A percentile compares a stretch with the other conserved stretches of the same genome.
phyloP scores from a whole-genome alignment of 2,888 invertebrate species.

The Ormyrus pomaceus region DNA sequence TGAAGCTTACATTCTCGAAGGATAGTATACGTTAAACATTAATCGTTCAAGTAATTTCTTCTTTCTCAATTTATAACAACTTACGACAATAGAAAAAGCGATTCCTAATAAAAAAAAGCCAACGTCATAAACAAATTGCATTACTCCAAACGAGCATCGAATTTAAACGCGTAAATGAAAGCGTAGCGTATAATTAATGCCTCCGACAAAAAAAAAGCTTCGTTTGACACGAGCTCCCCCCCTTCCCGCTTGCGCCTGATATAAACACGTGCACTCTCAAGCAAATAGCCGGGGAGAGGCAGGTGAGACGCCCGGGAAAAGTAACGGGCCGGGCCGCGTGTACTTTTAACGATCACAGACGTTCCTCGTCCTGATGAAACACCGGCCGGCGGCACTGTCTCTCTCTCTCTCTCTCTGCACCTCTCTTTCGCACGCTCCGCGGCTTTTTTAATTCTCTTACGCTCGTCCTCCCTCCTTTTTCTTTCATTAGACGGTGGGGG shows the following conservation, averaged over 20 bases:
- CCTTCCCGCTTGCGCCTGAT: background rate
- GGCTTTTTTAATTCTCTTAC: slow-evolving; percentile 3
- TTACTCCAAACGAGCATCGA: too few species aligned
- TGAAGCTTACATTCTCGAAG: too few species aligned
- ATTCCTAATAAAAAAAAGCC: too few species aligned
- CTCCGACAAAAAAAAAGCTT: background rate
- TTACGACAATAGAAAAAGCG: too few species aligned
- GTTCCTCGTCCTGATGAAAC: slow-evolving; percentile 3
- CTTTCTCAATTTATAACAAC: too few species aligned
- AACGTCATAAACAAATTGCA: too few species aligned
- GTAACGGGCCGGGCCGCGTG: background rate
- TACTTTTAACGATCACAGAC: slow-evolving; percentile 29
- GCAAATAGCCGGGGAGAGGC: background rate
- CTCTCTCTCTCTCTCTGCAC: background rate
- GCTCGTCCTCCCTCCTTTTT: background rate
- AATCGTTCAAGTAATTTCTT: too few species aligned
- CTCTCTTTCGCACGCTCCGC: background rate
- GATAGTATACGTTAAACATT: too few species aligned
- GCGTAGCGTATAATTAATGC: too few species aligned
- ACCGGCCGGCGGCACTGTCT: background rate
- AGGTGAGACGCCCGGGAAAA: too few species aligned
- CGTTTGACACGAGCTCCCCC: background rate
- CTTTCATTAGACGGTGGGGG: background rate
- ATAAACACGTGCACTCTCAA: background rate
- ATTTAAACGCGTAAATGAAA: too few species aligned